Evolutionary conservation across 2,113 vertebrate genomes (phyloP), one percentile per base, ranked within the genome.

Genomic region (Caretta caretta): DNA sequence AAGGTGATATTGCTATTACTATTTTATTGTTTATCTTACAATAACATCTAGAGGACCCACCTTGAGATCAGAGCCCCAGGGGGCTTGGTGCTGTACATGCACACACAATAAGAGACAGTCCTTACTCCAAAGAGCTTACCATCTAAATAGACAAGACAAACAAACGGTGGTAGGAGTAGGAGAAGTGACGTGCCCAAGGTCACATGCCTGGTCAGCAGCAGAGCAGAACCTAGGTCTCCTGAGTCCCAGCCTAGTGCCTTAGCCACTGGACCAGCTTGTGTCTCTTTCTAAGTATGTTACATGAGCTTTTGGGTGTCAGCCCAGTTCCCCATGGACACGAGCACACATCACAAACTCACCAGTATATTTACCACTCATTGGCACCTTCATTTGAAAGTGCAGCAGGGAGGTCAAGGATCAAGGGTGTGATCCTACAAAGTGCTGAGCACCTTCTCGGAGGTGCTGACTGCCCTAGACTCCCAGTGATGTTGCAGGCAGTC

Each of bases 201-300:
- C 46, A 49, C 27, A 50, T 27, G 8, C 72, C 31, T 42, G 46
- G 42, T 80, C 46, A 80, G 84, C 91, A 4, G 1, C 7, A 79
- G 38, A 8, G 35, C 2, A 0, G 1, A 22, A 1, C 8, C 69
- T 13, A 81, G 29, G 49, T 27, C 13, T 53, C 83, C 48, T n/a
- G 38, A 48, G 19, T 65, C 31, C 35, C 2, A 9, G 19, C 80
- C 8, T 48, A 27, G 93, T 51, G 0, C 35, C 69, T 48, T 86
- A 62, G 38, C 12, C 76, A 76, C 80, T 1, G 50, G 38, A 8
- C 5, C 27, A n/a, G 48, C 14, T 6, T 35, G 29, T n/a, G 16
- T 81, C 31, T n/a, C 12, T 50, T 31, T 31, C 31, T 25, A 76
- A 46, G 24, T 20, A 29, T 38, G 16, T 35, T 20, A 54, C 31